Conservation (phyloP, 1,140 invertebrate species). For the Tachypleus tridentatus region DNA sequence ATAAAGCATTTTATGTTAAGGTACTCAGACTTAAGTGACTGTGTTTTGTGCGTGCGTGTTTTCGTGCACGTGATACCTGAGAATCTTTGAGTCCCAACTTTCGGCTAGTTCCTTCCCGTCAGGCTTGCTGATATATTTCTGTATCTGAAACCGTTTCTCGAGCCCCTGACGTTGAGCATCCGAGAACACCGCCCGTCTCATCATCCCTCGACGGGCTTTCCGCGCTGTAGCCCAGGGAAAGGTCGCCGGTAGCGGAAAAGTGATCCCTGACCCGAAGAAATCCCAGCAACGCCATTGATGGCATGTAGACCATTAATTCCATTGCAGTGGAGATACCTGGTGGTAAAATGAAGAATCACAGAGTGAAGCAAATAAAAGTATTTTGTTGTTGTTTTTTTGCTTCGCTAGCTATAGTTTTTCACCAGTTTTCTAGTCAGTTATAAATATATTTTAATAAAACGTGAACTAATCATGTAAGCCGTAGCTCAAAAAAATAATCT, state of each 20-base stretch:
- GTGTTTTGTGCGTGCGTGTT: too few relatives aligned
- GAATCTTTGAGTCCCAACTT: constrained; percentile 83
- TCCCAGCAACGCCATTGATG: constrained; percentile 7
- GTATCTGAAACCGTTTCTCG: constrained; percentile 86
- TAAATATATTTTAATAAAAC: too few relatives aligned
- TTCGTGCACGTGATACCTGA: constrained; percentile 36
- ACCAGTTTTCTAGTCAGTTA: too few relatives aligned
- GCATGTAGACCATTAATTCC: not conserved
- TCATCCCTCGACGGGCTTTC: constrained; percentile 71
- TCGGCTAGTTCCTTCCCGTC: constrained; percentile 92
- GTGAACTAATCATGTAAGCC: too few relatives aligned
- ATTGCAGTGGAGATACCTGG: too few relatives aligned
- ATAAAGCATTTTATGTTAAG: too few relatives aligned
- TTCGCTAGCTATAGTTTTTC: too few relatives aligned
- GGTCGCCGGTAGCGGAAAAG: constrained; percentile 31
- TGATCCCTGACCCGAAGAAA: constrained; percentile 8
- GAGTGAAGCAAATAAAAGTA: too few relatives aligned
- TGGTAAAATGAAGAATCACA: too few relatives aligned
- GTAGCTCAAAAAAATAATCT: too few relatives aligned
- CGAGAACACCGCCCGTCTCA: constrained; percentile 84
- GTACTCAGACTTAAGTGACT: too few relatives aligned
- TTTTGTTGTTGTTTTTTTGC: too few relatives aligned
- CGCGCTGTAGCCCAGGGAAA: constrained; percentile 65
- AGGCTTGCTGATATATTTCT: constrained; percentile 96
- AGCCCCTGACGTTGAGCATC: constrained; percentile 86